These are phyloP conservation scores for Callopanchax toddi DNA, from an alignment of 2,113 vertebrate genomes.

Conservation along the genomic window DNA sequence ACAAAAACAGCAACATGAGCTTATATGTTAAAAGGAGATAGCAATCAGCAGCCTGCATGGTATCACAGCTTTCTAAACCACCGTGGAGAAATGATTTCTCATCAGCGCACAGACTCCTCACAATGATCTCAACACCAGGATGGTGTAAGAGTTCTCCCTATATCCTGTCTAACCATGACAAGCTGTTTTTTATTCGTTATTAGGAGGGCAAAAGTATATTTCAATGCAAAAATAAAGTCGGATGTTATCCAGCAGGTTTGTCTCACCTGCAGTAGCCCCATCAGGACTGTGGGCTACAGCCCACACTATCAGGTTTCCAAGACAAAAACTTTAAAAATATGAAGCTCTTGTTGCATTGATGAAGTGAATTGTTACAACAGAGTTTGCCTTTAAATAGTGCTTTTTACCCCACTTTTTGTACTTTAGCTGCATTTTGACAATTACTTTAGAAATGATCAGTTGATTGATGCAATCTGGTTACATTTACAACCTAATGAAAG, in stretches of 20 bases:
- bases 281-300: conserved; percentile 5
- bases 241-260: conserved; percentile 11
- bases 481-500: conserved; percentile 27
- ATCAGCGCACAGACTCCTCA: conserved; percentile 12
- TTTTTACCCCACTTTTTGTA: not conserved
- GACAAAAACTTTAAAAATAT: conserved; percentile 56
- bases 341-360: conserved; percentile 41
- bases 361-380: conserved; percentile 34
- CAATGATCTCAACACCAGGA: conserved; percentile 38
- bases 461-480: conserved; percentile 19
- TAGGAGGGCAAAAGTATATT: conserved; percentile 33
- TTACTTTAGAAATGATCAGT: not conserved
- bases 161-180: conserved; percentile 58
- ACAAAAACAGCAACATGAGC: conserved; percentile 27
- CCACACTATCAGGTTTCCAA: conserved; percentile 20
- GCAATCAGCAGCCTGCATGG: conserved; percentile 35
- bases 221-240: conserved; percentile 11
- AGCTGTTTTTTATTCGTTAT: conserved; percentile 34
- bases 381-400: not conserved
- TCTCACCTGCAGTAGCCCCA: conserved; percentile 2
- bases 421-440: conserved; percentile 6
- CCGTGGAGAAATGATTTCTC: conserved; percentile 32
- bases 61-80: not conserved
- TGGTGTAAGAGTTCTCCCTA: conserved; percentile 36
- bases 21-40: conserved; percentile 30